These are phyloP conservation scores for Achatina immaculata DNA, from an alignment of 1,140 invertebrate species.

Conservation along the genomic window DNA sequence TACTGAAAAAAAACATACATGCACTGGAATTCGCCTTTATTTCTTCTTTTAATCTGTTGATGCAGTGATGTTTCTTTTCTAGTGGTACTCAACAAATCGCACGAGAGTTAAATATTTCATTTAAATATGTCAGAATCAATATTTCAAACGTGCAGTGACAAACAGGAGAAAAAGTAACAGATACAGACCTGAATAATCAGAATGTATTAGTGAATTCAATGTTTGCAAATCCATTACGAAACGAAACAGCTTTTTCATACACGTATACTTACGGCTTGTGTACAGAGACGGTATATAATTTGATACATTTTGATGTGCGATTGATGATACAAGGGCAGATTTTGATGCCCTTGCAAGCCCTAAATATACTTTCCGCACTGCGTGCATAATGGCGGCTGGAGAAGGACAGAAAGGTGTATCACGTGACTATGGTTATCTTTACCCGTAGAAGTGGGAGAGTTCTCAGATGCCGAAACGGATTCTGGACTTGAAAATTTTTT, in stretches of 20 bases:
- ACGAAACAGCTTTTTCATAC: not conserved
- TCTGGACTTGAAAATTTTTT: no score
- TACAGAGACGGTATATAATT: slow-evolving; percentile 74
- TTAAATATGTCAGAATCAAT: not conserved
- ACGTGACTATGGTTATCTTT: no score
- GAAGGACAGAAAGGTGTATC: slow-evolving; percentile 17
- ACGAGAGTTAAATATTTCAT: not conserved
- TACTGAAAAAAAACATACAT: no score
- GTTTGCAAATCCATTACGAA: slow-evolving; percentile 19
- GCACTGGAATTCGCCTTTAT: no score
- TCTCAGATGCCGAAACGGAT: no score
- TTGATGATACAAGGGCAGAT: slow-evolving; percentile 72
- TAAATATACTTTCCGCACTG: slow-evolving; percentile 75
- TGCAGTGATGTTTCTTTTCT: not conserved
- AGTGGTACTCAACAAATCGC: not conserved
- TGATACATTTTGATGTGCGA: slow-evolving; percentile 73
- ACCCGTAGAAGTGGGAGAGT: no score
- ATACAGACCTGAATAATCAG: not conserved
- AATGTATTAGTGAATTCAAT: not conserved
- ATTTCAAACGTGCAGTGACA: not conserved
- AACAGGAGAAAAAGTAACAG: not conserved
- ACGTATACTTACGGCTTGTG: slow-evolving; percentile 75
- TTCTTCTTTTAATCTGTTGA: not conserved
- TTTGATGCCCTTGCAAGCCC: slow-evolving; percentile 77
- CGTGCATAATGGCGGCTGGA: slow-evolving; percentile 76